A percentile compares a stretch with the other conserved stretches of the same genome.
phyloP scores from a whole-genome alignment of 2,888 invertebrate genomes.

The Esperia sulphurella region DNA sequence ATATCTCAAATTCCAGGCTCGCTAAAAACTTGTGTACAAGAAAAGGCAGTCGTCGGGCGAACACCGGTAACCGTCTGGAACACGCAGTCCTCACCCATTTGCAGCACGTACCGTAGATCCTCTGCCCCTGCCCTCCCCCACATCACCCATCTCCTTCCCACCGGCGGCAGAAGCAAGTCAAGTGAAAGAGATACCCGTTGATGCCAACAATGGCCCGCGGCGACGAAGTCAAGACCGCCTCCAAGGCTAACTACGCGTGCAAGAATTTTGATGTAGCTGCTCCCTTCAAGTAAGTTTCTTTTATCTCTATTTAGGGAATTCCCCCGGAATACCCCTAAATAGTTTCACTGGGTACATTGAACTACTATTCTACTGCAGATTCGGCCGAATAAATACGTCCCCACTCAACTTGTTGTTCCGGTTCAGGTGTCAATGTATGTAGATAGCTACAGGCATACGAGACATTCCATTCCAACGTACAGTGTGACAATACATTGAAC shows the following conservation, averaged over 20 bases:
- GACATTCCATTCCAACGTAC: too few species aligned
- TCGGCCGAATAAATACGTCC: too few species aligned
- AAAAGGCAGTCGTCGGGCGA: constrained; percentile 91
- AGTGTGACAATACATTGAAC: too few species aligned
- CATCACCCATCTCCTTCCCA: constrained; percentile 46
- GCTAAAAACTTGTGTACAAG: constrained; percentile 89
- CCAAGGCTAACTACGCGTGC: constrained; percentile 62
- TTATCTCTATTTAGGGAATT: too few species aligned
- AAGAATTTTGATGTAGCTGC: constrained; percentile 61
- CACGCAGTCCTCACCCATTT: constrained; percentile 89
- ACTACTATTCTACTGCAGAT: too few species aligned
- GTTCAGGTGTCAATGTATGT: too few species aligned
- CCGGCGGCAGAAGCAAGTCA: constrained; percentile 44
- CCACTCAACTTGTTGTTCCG: too few species aligned
- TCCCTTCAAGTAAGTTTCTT: constrained; percentile 55
- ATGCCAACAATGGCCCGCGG: constrained; percentile 68
- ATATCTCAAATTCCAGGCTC: constrained; percentile 78
- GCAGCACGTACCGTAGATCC: constrained; percentile 90
- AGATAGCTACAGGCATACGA: too few species aligned
- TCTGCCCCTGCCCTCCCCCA: constrained; percentile 14
- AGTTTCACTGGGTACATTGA: too few species aligned
- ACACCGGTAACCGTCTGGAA: constrained; percentile 91
- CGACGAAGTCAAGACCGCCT: constrained; percentile 70
- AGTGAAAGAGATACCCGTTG: constrained; percentile 37
- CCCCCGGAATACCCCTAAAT: too few species aligned